Conservation (phyloP, 2,888 invertebrate genomes). For the Tinea semifulvella region DNA sequence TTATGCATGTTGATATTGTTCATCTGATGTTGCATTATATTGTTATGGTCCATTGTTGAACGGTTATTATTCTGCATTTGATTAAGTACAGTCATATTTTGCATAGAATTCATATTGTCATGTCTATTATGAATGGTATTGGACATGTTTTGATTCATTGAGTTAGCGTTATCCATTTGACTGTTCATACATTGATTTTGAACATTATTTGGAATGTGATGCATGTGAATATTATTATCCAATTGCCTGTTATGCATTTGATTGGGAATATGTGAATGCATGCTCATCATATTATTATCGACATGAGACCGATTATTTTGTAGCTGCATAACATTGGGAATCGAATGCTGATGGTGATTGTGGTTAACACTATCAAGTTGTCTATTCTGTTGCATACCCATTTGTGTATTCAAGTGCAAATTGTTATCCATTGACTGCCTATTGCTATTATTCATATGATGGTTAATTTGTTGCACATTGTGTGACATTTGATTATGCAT, state of each 20-base stretch:
- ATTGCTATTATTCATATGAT: conserved; percentile 41
- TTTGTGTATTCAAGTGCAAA: conserved; percentile 53
- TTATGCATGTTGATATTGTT: conserved; percentile 54
- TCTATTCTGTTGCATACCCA: conserved; percentile 51
- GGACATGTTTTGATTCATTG: conserved; percentile 41
- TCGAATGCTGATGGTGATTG: conserved; percentile 58
- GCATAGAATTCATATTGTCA: conserved; percentile 48
- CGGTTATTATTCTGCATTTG: conserved; percentile 55
- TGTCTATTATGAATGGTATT: conserved; percentile 36
- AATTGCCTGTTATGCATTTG: conserved; percentile 56
- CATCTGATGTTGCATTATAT: conserved; percentile 56
- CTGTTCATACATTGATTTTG: conserved; percentile 41
- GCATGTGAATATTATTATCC: conserved; percentile 54
- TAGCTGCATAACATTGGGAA: conserved; percentile 55
- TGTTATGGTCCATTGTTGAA: conserved; percentile 47
- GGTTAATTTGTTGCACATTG: conserved; percentile 54
- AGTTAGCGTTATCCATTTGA: conserved; percentile 45
- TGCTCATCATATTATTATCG: conserved; percentile 44
- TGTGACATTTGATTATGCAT: conserved; percentile 48
- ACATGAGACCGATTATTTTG: conserved; percentile 50
- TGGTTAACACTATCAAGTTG: conserved; percentile 47
- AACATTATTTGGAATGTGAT: conserved; percentile 47
- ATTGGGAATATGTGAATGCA: conserved; percentile 53
- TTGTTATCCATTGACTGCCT: conserved; percentile 47
- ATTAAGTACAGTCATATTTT: conserved; percentile 49